Base-by-base conservation (phyloP, 2,888 invertebrate genomes). In the Lasioglossum figueresi region DNA sequence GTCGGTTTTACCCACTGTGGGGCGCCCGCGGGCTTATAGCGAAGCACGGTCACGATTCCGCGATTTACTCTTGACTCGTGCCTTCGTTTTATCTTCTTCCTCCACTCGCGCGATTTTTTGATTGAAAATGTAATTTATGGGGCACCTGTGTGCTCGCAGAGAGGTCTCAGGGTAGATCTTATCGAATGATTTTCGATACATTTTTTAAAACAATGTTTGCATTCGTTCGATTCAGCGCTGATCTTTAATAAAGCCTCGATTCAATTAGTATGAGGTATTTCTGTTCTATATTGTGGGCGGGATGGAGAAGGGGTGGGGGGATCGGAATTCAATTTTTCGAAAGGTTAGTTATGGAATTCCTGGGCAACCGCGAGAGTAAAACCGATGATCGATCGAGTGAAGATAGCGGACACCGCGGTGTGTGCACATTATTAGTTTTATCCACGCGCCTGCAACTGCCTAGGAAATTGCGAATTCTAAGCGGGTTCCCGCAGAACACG, bases 381-480 rank as follows among this genome's bases (percentile, higher is more conserved):
- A 40, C 23, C 48, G 27, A 63, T 48, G 48, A 80, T 52, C 68
- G 80, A 80, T 76, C 48, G 68, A 1, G 52, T 10, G 40, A 68
- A 37, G 52, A 68, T 56, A 52, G 27, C 43, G 31, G 31, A 19
- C 2, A 48, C 27, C 10, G 19, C n/a, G 34, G 10, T 34, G 56
- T n/a, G 34, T 10, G 56, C 34, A 43, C 68, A 63, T 56, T 70
- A 76, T 80, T 76, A 40, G 76, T 76, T 80, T 80, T 56, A 70
- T 70, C 31, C 19, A 14, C 43, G 16, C 40, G 68, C n/a, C 43
- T 31, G 45, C 56, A 27, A 70, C 37, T 34, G 52, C 43, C 12
- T 43, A 59, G 45, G 77, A 80, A 80, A 77, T 80, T 71, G 76
- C 27, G 68, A 80, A 80, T 80, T 80, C 77, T 19, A 52, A 6